Evolutionary conservation across 2,888 invertebrate species (phyloP), one percentile per base, ranked within the genome.

Genomic region (Masnerella sp.): DNA sequence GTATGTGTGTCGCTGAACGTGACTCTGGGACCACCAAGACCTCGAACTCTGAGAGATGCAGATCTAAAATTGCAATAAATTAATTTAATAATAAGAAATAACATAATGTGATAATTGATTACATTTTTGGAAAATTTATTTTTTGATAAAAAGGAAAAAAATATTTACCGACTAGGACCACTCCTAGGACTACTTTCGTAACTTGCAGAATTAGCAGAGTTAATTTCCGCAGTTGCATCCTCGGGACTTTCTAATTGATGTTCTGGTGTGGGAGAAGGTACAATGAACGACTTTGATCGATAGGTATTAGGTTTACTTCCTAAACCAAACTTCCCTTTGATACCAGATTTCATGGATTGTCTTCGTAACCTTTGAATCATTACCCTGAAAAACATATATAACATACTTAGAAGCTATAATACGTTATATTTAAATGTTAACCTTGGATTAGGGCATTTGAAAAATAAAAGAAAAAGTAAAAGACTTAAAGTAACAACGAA

Each of bases 311-410:
- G 82, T 86, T 91, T 88, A 80, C 89, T 88, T 11, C 92, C 92
- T 30, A 93, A 88, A 0, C 93, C 93, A 73, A 93, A 89, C 88
- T 95, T 95, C 79, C 94, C 94, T 84, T 94, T 94, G 78, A 95
- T 92, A 12, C 94, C 92, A 7, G 92, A 91, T 80, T 92, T 93
- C 9, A 95, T 93, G 81, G 95, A 95, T 87, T 96, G 96, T 17
- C 96, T 90, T 18, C 95, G 90, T 28, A 96, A 88, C 85, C 94
- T 95, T 86, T 97, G 97, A 78, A 98, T 95, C 92, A 98, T 96
- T 86, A 98, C 98, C 77, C 96, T 92, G 79, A 82, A 84, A 73
- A 58, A 28, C 18, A 7, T n/a, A n/a, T n/a, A n/a, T n/a, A n/a
- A n/a, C n/a, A 38, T 38, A 40, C 17, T 18, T 40, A 3, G 1